Base-by-base conservation (phyloP, 1,140 invertebrate genomes). In the Aphelinus certus region DNA sequence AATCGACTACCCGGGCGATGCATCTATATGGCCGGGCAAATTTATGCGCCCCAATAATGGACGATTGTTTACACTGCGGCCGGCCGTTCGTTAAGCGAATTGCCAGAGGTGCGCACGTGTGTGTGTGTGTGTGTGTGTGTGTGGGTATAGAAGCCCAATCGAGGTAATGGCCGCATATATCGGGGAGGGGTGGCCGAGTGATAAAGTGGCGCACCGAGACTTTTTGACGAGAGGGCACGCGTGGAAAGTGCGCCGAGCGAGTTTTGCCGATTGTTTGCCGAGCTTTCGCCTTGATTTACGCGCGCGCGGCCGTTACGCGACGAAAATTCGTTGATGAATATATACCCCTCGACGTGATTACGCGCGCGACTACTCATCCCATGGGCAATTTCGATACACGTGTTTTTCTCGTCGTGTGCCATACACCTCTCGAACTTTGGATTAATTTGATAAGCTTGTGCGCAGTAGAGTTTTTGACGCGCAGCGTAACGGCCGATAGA, bases 51-150 rank as follows among this genome's bases (percentile, higher is more conserved):
- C 7, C 26, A 26, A 26, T 26, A 26, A 26, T 26, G 26, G 26
- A 26, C 71, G 43, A 72, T 65, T 58, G 71, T 65, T 65, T 66
- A 72, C 9, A 65, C 7, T 5, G 45, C 57, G 6, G 9, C 47
- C 9, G 3, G n/a, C 43, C 3, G 68, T n/a, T 71, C 60, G 69
- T 71, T 71, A 71, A 63, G 43, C 46, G 26, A 55, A 55, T 71
- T 55, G 69, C 43, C 2, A 55, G 43, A 63, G 7, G 42, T 10
- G 4, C 3, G 42, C n/a, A 7, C 4, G 48, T 6, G 45, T 3
- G 2, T 10, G 57, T 55, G 53, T 5, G 57, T 55, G 53, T 5
- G 26, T 10, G 46, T 26, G 53, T 9, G n/a, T 53, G 45, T 46
- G 10, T 7, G 9, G 7, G 45, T 62, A 46, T 2, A 47, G 10